phyloP scores from a whole-genome alignment of 2,797 vertebrate species.

The Diplodus puntazzo region DNA sequence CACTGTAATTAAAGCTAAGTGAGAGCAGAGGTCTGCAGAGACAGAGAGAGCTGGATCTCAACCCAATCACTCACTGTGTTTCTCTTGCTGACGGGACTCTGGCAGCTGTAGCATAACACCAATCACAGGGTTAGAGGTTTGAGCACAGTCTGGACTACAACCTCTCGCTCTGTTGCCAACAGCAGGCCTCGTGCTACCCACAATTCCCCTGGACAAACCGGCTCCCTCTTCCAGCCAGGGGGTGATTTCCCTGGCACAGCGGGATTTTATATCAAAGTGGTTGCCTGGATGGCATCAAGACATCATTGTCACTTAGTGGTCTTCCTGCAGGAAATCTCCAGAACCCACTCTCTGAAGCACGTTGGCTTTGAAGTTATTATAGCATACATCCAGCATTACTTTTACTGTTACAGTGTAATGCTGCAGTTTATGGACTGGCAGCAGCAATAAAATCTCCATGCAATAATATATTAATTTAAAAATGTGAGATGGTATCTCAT shows the following conservation, averaged over 20 bases:
- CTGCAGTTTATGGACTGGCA: neutral
- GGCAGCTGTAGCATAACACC: slow-evolving; percentile 49
- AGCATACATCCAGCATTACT: neutral
- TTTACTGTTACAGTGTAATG: neutral
- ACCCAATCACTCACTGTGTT: slow-evolving; percentile 49
- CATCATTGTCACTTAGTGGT: slow-evolving; percentile 9
- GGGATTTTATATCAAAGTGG: neutral
- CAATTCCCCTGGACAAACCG: slow-evolving; percentile 1
- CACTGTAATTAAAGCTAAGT: slow-evolving; percentile 71
- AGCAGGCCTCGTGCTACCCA: neutral
- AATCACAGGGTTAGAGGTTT: slow-evolving; percentile 53
- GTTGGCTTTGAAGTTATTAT: slow-evolving; percentile 4
- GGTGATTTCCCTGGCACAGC: slow-evolving; percentile 5
- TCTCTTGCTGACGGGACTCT: slow-evolving; percentile 50
- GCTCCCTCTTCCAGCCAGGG: neutral
- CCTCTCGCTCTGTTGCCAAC: slow-evolving; percentile 10
- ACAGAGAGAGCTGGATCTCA: slow-evolving; percentile 34
- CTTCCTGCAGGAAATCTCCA: neutral
- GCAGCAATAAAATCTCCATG: neutral
- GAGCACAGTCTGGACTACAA: slow-evolving; percentile 34
- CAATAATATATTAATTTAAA: neutral
- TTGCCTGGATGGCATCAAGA: slow-evolving; percentile 3
- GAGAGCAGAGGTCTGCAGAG: slow-evolving; percentile 56
- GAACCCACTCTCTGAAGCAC: neutral
- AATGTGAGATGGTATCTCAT: neutral